Evolutionary conservation across 1,140 invertebrate genomes (phyloP), one percentile per base, ranked within the genome.

Genomic region (Palaemon carinicauda): DNA sequence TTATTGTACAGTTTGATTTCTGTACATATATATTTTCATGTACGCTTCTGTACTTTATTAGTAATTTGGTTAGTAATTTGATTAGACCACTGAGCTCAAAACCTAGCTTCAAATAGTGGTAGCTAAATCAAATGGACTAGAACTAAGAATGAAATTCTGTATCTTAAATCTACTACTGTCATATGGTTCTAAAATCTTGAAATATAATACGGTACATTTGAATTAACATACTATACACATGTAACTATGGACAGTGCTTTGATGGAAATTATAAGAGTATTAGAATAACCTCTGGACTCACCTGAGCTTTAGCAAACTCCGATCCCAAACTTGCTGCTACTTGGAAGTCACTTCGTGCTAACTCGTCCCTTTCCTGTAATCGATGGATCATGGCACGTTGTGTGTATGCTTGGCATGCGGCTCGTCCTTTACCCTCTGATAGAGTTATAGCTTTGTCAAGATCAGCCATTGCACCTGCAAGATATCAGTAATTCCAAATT

Each of bases 241-340:
- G 41, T 41, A 41, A 12, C 41, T 41, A 41, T 41, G 5, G 41
- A 0, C 1, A 41, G 41, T 41, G 41, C n/a, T n/a, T n/a, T n/a
- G n/a, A 12, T 12, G 12, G 41, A 9, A 41, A 3, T 9, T 41
- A 41, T 41, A 12, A 41, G 41, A 12, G 7, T 41, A 41, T 9
- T 41, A 41, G 0, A 41, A 41, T 9, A 12, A 41, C 21, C n/a
- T n/a, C n/a, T 12, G 51, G 17, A 65, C 33, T 80, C 91, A 94
- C 94, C 92, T 95, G 95, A 88, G 94, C 93, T 91, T 96, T 96
- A 29, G 96, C 96, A 92, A 97, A 98, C 27, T 92, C 92, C 88
- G 94, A 96, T 7, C 96, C 97, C 50, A 95, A 90, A 87, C 94
- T 92, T 1, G 96, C 94, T 2, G 96, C 96, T 88, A 92, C 92